Evolutionary conservation across 2,113 vertebrate genomes (phyloP), one percentile per base, ranked within the genome.

Genomic region (Oenanthe oenanthe): DNA sequence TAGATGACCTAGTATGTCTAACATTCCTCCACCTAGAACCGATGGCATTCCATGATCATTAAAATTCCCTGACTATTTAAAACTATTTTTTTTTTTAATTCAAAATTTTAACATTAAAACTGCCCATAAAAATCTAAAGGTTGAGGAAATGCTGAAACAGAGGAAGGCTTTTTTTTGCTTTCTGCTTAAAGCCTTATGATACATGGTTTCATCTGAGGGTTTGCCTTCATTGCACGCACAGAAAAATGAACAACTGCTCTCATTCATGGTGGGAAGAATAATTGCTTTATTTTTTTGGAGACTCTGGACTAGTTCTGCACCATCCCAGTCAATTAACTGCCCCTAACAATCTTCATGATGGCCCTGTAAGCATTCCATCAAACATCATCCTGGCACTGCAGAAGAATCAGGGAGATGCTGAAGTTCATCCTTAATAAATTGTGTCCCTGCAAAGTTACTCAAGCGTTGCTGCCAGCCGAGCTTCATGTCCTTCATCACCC

Each of bases 401-500:
- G 57, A 81, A 71, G 32, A 89, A 70, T 28, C 61, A 53, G 32
- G 17, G 56, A 86, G n/a, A 24, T 89, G 82, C 42, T 85, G 80
- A 88, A 51, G 72, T 84, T 57, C 14, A 43, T 43, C 54, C 83
- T 83, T 82, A 93, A 75, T 94, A 90, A 95, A 93, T n/a, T 9
- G 81, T 60, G 22, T 70, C 42, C 26, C 78, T 93, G 43, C 34
- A 77, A 96, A 96, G 36, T 80, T 82, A 61, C n/a, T 88, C 54
- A 81, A 47, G 42, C 75, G 85, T 56, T 87, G 12, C 73, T 95
- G 73, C 75, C 87, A 93, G 16, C 66, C 36, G 5, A 71, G 29
- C 42, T 88, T 74, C 85, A 79, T 51, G 87, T 95, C 65, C 78
- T 62, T 78, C 66, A 80, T 76, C 66, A 48, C 86, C 58, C 73